phyloP scores from a whole-genome alignment of 2,113 vertebrate genomes.

The Melanerpes aurifrons region DNA sequence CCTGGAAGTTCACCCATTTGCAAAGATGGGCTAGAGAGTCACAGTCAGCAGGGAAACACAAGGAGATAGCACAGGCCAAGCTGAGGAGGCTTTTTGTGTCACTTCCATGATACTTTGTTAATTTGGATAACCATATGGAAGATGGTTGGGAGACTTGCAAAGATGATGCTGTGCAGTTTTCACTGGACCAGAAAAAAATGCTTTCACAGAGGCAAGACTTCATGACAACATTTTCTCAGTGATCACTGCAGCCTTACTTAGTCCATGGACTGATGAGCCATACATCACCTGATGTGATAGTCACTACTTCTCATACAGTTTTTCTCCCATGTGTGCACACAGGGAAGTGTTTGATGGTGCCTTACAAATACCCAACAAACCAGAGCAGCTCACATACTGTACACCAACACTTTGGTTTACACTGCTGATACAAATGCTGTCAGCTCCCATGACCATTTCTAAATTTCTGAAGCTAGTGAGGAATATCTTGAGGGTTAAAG shows the following conservation, averaged over 20 bases:
- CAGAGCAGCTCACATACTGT: not conserved
- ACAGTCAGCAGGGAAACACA: not conserved
- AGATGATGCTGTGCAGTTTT: not conserved
- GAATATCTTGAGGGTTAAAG: not conserved
- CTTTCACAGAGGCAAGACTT: not conserved
- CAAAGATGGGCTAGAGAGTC: not conserved
- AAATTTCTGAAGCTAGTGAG: not conserved
- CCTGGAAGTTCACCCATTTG: not conserved
- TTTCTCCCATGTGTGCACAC: rapidly evolving
- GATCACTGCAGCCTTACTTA: not conserved
- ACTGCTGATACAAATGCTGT: not conserved
- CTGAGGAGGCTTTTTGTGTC: not conserved
- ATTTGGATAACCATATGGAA: not conserved
- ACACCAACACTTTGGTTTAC: rapidly evolving
- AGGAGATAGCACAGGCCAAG: not conserved
- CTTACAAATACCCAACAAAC: rapidly evolving
- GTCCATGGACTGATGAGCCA: rapidly evolving
- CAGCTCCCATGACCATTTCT: not conserved
- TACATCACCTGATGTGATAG: rapidly evolving
- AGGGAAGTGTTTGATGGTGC: rapidly evolving
- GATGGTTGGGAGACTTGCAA: not conserved
- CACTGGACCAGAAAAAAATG: not conserved
- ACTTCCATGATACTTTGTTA: not conserved
- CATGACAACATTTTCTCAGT: not conserved
- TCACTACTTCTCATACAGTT: not conserved